phyloP scores from a whole-genome alignment of 1,140 invertebrate genomes.

The Laodelphax striatellus region DNA sequence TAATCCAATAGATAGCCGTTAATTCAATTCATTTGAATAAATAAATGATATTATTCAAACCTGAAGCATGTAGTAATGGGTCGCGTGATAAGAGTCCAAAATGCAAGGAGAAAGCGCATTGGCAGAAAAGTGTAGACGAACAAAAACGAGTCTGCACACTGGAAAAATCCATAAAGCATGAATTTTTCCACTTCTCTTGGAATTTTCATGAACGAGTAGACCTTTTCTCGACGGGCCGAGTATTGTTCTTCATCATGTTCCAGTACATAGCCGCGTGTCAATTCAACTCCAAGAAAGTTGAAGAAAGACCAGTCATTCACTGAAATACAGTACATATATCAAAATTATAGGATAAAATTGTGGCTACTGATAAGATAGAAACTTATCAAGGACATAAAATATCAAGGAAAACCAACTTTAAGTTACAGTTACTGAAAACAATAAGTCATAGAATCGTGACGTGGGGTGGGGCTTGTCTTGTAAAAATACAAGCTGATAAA shows the following conservation, averaged over 20 bases:
- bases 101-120: slow-evolving; percentile 74
- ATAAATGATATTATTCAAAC: slow-evolving; percentile 25
- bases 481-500: too few species aligned
- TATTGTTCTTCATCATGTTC: slow-evolving; percentile 92
- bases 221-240: slow-evolving; percentile 84
- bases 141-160: slow-evolving; percentile 95
- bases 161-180: slow-evolving; percentile 90
- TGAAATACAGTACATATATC: slow-evolving; percentile 1
- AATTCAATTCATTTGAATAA: too few species aligned
- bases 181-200: slow-evolving; percentile 88
- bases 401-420: too few species aligned
- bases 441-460: too few species aligned
- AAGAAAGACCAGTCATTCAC: slow-evolving; percentile 39
- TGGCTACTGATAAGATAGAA: too few species aligned
- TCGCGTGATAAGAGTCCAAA: slow-evolving; percentile 64
- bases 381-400: too few species aligned
- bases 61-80: slow-evolving; percentile 59
- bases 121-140: slow-evolving; percentile 98
- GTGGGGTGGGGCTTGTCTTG: too few species aligned
- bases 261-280: slow-evolving; percentile 80
- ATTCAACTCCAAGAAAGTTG: slow-evolving; percentile 72
- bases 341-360: background rate
- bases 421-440: too few species aligned
- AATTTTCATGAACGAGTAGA: slow-evolving; percentile 95
- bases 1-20: too few species aligned